Evolutionary conservation across 1,140 invertebrate genomes (phyloP).

Genomic region (Tetramorium simillimum): DNA sequence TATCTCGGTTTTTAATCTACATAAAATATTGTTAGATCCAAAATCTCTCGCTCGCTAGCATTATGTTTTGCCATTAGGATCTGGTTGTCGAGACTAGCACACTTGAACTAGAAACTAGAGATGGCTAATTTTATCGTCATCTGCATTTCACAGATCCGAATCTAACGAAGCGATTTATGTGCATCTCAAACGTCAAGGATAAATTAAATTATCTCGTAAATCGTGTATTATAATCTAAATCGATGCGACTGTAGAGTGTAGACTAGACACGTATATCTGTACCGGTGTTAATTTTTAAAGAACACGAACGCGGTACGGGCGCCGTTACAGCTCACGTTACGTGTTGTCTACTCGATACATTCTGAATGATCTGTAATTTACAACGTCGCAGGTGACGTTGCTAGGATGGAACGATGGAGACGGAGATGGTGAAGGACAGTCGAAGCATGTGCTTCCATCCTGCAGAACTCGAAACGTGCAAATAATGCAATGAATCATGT

Average conservation of each 20-base stretch:
- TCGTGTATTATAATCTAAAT: background rate
- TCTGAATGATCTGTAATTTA: constrained; percentile 53
- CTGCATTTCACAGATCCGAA: background rate
- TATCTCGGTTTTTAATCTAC: background rate
- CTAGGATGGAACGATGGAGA: background rate
- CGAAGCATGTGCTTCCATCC: background rate
- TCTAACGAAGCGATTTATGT: background rate
- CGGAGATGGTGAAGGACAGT: background rate
- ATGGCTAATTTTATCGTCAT: background rate
- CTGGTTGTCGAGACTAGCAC: background rate
- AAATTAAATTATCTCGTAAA: constrained; percentile 1
- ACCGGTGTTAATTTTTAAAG: constrained; percentile 44
- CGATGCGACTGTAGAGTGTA: background rate
- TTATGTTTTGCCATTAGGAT: background rate
- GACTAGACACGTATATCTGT: background rate
- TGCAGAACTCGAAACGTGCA: constrained; percentile 24
- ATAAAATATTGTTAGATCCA: no score
- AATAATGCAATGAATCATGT: constrained; percentile 36
- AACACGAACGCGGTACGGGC: background rate
- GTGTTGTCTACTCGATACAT: constrained; percentile 49
- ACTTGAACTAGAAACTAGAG: background rate
- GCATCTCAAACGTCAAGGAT: background rate
- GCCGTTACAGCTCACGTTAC: constrained; percentile 35
- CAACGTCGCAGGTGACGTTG: constrained; percentile 27
- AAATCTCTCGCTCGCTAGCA: background rate